Conservation (phyloP, 1,140 invertebrate genomes). For the Neodiprion lecontei region DNA sequence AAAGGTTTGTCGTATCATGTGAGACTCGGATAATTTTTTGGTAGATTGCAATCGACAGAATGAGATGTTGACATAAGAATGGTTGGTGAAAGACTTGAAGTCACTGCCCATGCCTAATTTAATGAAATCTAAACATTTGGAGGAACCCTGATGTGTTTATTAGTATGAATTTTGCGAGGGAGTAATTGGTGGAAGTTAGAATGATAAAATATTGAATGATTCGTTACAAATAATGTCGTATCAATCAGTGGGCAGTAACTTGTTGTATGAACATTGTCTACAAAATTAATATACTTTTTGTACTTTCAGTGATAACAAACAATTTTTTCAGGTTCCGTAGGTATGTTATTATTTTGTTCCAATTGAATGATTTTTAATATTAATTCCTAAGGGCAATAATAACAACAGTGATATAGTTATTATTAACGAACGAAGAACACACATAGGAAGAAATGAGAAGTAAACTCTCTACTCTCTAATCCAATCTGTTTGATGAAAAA, state of each 20-base stretch:
- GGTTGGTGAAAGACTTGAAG: too few species aligned
- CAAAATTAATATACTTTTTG: slow-evolving; percentile 3
- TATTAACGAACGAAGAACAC: slow-evolving; percentile 12
- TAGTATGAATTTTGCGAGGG: too few species aligned
- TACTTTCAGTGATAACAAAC: slow-evolving; percentile 53
- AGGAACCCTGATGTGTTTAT: too few species aligned
- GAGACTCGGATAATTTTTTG: too few species aligned
- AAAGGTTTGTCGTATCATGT: too few species aligned
- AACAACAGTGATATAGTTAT: not conserved
- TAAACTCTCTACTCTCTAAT: slow-evolving; percentile 19
- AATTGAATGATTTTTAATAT: slow-evolving; percentile 43
- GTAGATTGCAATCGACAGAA: too few species aligned
- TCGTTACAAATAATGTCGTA: not conserved
- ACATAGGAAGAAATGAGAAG: slow-evolving; percentile 13
- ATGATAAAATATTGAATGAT: too few species aligned
- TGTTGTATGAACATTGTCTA: not conserved
- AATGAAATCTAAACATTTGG: too few species aligned
- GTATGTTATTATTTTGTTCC: slow-evolving; percentile 63
- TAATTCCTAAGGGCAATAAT: not conserved
- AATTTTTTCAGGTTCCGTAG: slow-evolving; percentile 58
- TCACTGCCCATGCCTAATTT: too few species aligned
- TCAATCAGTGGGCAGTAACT: not conserved
- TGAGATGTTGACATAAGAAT: too few species aligned
- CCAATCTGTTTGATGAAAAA: slow-evolving; percentile 22
- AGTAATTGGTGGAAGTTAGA: too few species aligned